Percentiles rank a stretch among this genome's conserved stretches.
phyloP scores from a whole-genome alignment of 1,140 invertebrate genomes.

The Eubasilissa regina region DNA sequence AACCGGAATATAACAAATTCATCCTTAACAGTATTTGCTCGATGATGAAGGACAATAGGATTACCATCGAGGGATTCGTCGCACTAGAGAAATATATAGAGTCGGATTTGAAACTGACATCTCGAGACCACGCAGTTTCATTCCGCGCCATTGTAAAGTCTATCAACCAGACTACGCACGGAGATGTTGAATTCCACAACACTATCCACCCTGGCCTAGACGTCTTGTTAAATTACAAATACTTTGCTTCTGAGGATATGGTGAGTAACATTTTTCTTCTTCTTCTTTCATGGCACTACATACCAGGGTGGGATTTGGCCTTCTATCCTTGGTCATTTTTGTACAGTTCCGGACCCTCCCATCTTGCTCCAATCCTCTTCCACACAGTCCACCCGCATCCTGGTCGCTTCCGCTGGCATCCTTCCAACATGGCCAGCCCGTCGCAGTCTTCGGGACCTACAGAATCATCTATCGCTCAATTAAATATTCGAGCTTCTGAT shows the following conservation, averaged over 20 bases:
- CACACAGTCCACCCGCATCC: no score
- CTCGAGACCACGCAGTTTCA: neutral
- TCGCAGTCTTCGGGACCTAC: no score
- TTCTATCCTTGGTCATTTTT: no score
- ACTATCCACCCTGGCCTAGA: neutral
- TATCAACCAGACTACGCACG: neutral
- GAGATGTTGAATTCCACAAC: neutral
- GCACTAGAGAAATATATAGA: neutral
- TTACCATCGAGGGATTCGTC: slow-evolving; percentile 4
- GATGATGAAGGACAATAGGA: neutral
- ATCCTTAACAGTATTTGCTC: slow-evolving; percentile 4
- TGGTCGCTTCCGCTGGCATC: no score
- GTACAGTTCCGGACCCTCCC: no score
- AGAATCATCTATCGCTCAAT: no score
- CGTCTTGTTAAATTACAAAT: neutral
- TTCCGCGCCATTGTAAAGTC: neutral
- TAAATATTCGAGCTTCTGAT: no score
- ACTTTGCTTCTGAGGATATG: neutral
- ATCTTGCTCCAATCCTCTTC: no score
- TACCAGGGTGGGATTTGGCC: no score
- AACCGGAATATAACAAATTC: neutral
- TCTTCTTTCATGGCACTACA: no score
- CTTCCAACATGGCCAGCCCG: no score
- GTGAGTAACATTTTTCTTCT: no score
- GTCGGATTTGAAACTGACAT: slow-evolving; percentile 13